Conservation (phyloP, 2,113 vertebrate genomes). For the Ceyx melanurus region DNA sequence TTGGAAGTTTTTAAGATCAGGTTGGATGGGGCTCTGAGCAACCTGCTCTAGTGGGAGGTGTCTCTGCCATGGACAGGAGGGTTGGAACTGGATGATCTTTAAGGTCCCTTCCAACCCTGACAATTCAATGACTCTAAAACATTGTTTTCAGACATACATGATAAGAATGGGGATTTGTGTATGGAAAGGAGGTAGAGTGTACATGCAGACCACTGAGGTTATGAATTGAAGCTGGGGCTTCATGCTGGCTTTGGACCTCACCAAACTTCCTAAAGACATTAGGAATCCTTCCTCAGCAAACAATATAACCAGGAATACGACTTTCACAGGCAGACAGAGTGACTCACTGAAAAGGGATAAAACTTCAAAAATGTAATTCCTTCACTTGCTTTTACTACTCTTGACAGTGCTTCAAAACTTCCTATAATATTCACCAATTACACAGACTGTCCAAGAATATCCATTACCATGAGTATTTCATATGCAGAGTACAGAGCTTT, state of each 20-base stretch:
- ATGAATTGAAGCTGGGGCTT: not conserved
- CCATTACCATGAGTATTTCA: not conserved
- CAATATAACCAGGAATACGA: slow-evolving; percentile 14
- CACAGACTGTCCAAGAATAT: not conserved
- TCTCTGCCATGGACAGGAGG: no score
- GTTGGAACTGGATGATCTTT: no score
- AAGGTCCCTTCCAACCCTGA: no score
- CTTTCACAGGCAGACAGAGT: not conserved
- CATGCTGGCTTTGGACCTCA: not conserved
- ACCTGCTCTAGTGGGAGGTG: no score
- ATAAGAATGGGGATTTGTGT: not conserved
- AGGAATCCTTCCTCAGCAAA: not conserved
- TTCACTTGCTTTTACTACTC: slow-evolving; percentile 1
- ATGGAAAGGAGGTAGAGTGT: not conserved
- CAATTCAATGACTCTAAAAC: no score
- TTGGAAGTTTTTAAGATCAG: no score
- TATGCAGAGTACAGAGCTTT: not conserved
- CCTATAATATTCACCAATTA: not conserved
- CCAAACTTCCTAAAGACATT: not conserved
- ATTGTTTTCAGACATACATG: not conserved
- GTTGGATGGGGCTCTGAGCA: no score
- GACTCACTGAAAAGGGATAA: not conserved
- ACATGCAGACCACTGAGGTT: not conserved
- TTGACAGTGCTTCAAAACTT: not conserved
- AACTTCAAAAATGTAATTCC: not conserved